phyloP scores from a whole-genome alignment of 2,888 invertebrate genomes.

The Philopedon plagiatum region DNA sequence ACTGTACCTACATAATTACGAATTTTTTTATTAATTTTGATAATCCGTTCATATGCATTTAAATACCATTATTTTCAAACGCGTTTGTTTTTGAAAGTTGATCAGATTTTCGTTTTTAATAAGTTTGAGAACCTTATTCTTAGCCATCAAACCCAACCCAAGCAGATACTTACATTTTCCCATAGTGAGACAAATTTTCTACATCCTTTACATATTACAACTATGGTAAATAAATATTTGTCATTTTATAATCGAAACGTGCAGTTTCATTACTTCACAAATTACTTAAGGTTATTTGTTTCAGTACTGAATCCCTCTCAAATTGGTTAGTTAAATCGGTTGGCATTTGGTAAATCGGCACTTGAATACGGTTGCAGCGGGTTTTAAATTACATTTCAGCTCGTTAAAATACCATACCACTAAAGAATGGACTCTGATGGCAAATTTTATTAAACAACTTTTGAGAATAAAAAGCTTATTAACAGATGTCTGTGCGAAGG shows the following conservation, averaged over 20 bases:
- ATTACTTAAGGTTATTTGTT: slow-evolving; percentile 45
- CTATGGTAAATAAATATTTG: slow-evolving; percentile 29
- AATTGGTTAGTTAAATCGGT: slow-evolving; percentile 46
- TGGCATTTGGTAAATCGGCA: slow-evolving; percentile 48
- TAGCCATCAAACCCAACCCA: too few species aligned
- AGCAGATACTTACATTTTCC: neutral
- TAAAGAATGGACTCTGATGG: slow-evolving; percentile 41
- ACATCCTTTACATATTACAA: neutral
- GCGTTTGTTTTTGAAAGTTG: too few species aligned
- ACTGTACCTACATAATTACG: too few species aligned
- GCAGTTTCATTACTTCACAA: slow-evolving; percentile 29
- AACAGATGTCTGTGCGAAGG: slow-evolving; percentile 19
- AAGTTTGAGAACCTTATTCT: too few species aligned
- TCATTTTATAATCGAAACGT: slow-evolving; percentile 40
- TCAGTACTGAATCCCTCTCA: slow-evolving; percentile 36
- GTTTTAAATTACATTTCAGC: slow-evolving; percentile 41
- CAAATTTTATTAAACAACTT: slow-evolving; percentile 42
- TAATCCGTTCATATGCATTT: too few species aligned
- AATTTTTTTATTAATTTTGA: too few species aligned
- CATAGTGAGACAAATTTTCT: neutral
- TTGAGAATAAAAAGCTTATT: slow-evolving; percentile 30
- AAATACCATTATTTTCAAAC: too few species aligned
- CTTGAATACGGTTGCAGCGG: slow-evolving; percentile 19
- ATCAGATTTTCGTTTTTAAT: too few species aligned
- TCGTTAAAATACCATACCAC: slow-evolving; percentile 45